A percentile compares a stretch with the other conserved stretches of the same genome.
Evolutionary conservation across 2,888 invertebrate genomes (phyloP).

Genomic region (Campoplex nolae): DNA sequence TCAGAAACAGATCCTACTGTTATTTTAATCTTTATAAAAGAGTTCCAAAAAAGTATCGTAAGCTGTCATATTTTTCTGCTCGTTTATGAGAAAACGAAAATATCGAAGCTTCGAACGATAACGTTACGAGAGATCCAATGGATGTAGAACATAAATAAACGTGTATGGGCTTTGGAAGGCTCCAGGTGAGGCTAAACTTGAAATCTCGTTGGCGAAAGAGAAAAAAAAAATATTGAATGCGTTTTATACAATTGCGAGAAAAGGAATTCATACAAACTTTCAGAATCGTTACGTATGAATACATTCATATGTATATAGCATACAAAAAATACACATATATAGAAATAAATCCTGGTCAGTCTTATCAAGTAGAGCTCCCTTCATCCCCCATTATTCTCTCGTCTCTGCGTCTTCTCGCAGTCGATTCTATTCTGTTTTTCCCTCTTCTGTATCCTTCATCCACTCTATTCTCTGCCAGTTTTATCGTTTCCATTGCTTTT

Average conservation of each 20-base stretch:
- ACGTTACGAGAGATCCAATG: constrained; percentile 6
- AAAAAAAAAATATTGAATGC: constrained; percentile 60
- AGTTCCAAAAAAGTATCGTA: background rate
- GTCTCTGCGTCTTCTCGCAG: constrained; percentile 30
- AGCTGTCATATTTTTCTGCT: background rate
- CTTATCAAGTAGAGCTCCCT: constrained; percentile 66
- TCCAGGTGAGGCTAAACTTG: constrained; percentile 28
- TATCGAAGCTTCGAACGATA: background rate
- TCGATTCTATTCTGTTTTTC: constrained; percentile 42
- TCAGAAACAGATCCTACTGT: too few species aligned
- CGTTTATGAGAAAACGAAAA: background rate
- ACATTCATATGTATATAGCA: background rate
- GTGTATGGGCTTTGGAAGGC: background rate
- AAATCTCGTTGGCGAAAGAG: constrained; percentile 57
- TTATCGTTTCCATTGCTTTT: constrained; percentile 57
- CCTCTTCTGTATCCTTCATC: constrained; percentile 45
- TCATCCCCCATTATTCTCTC: constrained; percentile 37
- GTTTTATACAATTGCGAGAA: constrained; percentile 55
- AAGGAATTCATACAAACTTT: constrained; percentile 30
- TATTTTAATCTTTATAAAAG: too few species aligned
- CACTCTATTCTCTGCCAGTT: constrained; percentile 49
- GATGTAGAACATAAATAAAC: constrained; percentile 33
- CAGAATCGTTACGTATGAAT: constrained; percentile 7
- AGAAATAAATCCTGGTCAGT: constrained; percentile 67
- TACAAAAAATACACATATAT: background rate